Base-by-base conservation (phyloP, 2,888 invertebrate genomes). In the Drosophila dives region DNA sequence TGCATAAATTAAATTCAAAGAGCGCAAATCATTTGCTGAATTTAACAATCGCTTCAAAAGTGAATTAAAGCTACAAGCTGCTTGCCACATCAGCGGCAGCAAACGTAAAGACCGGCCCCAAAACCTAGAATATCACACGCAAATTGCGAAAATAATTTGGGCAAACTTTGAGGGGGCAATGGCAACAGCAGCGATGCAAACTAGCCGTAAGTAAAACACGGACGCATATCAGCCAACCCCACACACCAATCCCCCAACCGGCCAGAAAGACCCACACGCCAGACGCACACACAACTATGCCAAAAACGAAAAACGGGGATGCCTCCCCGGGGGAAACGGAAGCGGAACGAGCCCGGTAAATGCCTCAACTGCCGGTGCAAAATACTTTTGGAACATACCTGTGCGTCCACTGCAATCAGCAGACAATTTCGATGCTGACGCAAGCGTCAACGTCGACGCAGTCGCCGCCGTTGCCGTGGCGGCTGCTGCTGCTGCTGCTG, bases 331-430 rank as follows among this genome's bases (percentile, higher is more conserved):
- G 75, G 74, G 74, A 77, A 77, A 58, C 64, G 78, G 73, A 77
- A 80, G 65, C 64, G 65, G 81, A 67, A 68, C 66, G 77, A 77
- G 81, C 84, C 83, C 86, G 83, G 90, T 69, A 84, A 90, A 90
- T 90, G 89, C 83, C 83, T 86, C 67, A 77, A 89, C 85, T 87
- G 74, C 86, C 86, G 86, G 86, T 86, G 89, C 77, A 84, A 90
- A 89, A 87, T 89, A 84, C 85, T 91, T 86, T 86, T 91, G 86
- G 80, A 86, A 90, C 90, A 94, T 92, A 95, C 96, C 96, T 94
- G 95, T 94, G 90, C 95, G 94, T 81, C 95, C 95, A 82, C 90
- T 93, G 84, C 95, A 94, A 92, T 95, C 95, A 85, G 94, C 94
- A 80, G 92, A 89, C 89, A 91, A 81, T 86, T 91, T 89, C 77